Conservation (phyloP, 2,888 invertebrate species). For the Drosophila emarginata region DNA sequence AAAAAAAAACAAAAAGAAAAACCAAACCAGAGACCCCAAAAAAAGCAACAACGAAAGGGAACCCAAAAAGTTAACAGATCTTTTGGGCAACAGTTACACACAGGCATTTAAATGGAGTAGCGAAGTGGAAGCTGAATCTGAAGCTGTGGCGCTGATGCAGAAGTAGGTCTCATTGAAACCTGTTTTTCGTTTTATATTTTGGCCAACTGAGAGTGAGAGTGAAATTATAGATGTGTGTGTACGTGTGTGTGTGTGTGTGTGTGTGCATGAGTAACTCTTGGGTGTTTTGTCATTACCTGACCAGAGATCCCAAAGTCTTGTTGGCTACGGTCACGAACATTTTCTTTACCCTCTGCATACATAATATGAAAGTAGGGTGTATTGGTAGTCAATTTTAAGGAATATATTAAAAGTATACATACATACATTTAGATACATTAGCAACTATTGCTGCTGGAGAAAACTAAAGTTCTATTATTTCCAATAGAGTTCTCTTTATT, state of each 20-base stretch:
- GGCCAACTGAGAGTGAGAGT: conserved; percentile 60
- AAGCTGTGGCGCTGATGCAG: conserved; percentile 30
- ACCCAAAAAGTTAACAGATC: conserved; percentile 44
- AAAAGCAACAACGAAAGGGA: conserved; percentile 22
- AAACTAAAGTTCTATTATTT: too few species aligned
- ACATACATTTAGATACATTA: too few species aligned
- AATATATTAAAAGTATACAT: too few species aligned
- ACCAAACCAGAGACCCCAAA: conserved; percentile 43
- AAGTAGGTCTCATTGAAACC: conserved; percentile 64
- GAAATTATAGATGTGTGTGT: conserved; percentile 32
- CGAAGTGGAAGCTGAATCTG: conserved; percentile 47
- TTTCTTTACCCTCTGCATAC: conserved; percentile 33
- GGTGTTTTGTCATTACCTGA: conserved; percentile 63
- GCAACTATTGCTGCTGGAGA: too few species aligned
- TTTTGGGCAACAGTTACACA: conserved; percentile 60
- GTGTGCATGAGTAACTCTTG: conserved; percentile 23
- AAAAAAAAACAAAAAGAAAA: conserved; percentile 36
- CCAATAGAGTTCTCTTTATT: too few species aligned
- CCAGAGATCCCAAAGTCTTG: conserved; percentile 36
- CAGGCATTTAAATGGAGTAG: conserved; percentile 65
- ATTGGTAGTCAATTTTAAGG: too few species aligned
- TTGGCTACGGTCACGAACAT: conserved; percentile 66
- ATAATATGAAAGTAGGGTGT: conserved; percentile 7
- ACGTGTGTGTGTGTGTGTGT: conserved; percentile 20
- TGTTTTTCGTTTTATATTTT: conserved; percentile 46